Conservation (phyloP, 2,888 invertebrate genomes). For the Mythimna ferrago region DNA sequence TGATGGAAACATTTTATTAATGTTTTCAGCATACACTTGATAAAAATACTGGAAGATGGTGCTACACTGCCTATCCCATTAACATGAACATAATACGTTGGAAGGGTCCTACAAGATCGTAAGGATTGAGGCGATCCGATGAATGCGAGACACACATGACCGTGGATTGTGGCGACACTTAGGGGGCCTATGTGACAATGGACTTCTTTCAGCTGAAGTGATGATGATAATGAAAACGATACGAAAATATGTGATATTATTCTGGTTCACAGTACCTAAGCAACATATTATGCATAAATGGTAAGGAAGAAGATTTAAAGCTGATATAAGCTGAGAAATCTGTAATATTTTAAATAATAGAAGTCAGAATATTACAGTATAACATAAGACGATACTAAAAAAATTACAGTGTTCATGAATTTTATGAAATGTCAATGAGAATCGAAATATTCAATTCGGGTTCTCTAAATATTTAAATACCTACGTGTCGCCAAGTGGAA, state of each 20-base stretch:
- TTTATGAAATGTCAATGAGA: constrained; percentile 16
- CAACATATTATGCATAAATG: too few species aligned
- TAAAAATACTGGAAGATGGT: not conserved
- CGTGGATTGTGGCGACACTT: too few species aligned
- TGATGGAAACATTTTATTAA: not conserved
- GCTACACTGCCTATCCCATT: not conserved
- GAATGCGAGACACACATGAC: too few species aligned
- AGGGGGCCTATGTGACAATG: too few species aligned
- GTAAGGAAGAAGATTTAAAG: too few species aligned
- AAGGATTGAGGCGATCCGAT: too few species aligned
- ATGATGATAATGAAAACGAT: too few species aligned
- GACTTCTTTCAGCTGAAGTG: too few species aligned
- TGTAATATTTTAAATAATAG: not conserved
- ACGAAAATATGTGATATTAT: too few species aligned
- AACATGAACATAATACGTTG: not conserved
- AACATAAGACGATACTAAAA: not conserved
- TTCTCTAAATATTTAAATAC: constrained; percentile 15
- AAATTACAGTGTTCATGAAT: constrained; percentile 1
- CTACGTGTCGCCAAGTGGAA: constrained; percentile 16
- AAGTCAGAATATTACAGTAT: not conserved
- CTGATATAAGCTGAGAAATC: not conserved
- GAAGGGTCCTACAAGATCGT: too few species aligned
- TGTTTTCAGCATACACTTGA: not conserved
- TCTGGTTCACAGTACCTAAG: too few species aligned
- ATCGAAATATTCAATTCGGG: constrained; percentile 9